Conservation (phyloP, 2,113 vertebrate species). For the Poecilia latipinna region DNA sequence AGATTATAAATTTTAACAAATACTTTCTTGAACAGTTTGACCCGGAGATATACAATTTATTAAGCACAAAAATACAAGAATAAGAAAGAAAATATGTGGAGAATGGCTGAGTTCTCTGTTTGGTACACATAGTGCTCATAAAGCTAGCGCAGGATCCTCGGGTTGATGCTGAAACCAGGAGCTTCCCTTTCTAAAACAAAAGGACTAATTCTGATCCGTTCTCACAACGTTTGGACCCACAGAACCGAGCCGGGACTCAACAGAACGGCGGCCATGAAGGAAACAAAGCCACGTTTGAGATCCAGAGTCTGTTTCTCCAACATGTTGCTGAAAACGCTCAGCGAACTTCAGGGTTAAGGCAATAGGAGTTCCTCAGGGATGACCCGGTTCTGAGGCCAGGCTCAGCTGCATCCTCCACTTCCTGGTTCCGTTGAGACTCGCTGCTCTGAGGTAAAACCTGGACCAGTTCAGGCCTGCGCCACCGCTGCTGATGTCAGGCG, state of each 20-base stretch:
- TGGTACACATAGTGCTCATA: slow-evolving; percentile 88
- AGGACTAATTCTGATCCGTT: slow-evolving; percentile 74
- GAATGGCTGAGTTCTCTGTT: slow-evolving; percentile 84
- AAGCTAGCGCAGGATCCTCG: slow-evolving; percentile 76
- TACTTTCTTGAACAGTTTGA: slow-evolving; percentile 91
- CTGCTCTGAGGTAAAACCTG: slow-evolving; percentile 36
- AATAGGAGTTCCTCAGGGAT: slow-evolving; percentile 54
- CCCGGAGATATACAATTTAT: slow-evolving; percentile 93
- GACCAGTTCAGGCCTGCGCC: no score
- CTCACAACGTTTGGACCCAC: slow-evolving; percentile 74
- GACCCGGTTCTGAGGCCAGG: slow-evolving; percentile 22
- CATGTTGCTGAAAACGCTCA: slow-evolving; percentile 15
- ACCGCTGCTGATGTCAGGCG: neutral
- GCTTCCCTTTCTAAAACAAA: slow-evolving; percentile 95
- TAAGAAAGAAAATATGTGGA: slow-evolving; percentile 82
- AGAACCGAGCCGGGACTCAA: slow-evolving; percentile 62
- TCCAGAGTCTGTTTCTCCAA: neutral
- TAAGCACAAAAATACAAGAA: slow-evolving; percentile 90
- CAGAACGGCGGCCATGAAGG: neutral
- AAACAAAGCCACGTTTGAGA: neutral
- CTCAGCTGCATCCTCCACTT: slow-evolving; percentile 31
- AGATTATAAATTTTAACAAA: slow-evolving; percentile 95
- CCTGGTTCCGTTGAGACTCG: slow-evolving; percentile 4
- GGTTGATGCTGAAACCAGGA: slow-evolving; percentile 74
- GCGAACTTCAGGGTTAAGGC: slow-evolving; percentile 77